These are phyloP conservation scores for Gobius niger DNA, from an alignment of 2,113 vertebrate species.

Conservation along the genomic window DNA sequence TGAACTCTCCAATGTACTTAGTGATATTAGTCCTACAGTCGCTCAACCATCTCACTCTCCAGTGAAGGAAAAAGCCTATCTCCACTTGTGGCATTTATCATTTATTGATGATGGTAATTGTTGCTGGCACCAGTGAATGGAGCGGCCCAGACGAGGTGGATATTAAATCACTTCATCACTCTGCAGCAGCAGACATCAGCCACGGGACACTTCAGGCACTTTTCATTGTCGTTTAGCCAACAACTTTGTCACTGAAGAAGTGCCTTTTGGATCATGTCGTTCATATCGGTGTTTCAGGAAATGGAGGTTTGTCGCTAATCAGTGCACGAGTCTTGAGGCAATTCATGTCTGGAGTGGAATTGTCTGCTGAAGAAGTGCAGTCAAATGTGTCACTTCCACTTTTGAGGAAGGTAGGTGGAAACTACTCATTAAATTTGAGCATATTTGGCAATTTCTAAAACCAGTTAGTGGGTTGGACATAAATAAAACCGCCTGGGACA, in stretches of 20 bases:
- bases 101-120: slow-evolving; percentile 69
- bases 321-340: slow-evolving; percentile 12
- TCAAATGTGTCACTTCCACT: neutral
- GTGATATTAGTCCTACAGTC: slow-evolving; percentile 37
- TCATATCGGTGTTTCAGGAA: slow-evolving; percentile 15
- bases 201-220: slow-evolving; percentile 27
- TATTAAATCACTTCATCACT: slow-evolving; percentile 70
- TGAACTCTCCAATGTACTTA: slow-evolving; percentile 25
- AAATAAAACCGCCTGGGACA: slow-evolving; percentile 16
- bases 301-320: slow-evolving; percentile 20
- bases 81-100: slow-evolving; percentile 59
- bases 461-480: slow-evolving; percentile 37
- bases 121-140: slow-evolving; percentile 59
- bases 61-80: slow-evolving; percentile 44
- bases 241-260: slow-evolving; percentile 5
- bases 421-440: slow-evolving; percentile 19
- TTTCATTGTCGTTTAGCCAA: slow-evolving; percentile 34
- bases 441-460: slow-evolving; percentile 40
- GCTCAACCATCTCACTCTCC: slow-evolving; percentile 35
- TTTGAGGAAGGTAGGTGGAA: slow-evolving; percentile 20
- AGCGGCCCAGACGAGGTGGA: slow-evolving; percentile 57
- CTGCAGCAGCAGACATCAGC: slow-evolving; percentile 29
- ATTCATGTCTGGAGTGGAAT: neutral
- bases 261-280: slow-evolving; percentile 7
- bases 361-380: neutral